A percentile compares a stretch with the other conserved stretches of the same genome.
phyloP scores from a whole-genome alignment of 2,797 vertebrate species.

The Platalea minor region DNA sequence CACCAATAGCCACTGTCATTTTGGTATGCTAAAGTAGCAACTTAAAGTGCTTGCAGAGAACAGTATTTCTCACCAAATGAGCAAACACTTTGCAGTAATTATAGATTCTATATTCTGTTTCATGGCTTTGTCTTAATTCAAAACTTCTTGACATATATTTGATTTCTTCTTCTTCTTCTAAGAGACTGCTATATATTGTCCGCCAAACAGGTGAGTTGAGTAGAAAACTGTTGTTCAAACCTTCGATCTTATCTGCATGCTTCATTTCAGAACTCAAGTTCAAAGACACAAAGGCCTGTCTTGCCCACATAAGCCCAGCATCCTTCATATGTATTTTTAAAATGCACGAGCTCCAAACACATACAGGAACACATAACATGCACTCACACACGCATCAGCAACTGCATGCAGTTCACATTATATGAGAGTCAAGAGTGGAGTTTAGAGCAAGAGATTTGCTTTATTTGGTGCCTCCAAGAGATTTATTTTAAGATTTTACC shows the following conservation, averaged over 20 bases:
- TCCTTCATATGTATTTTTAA: background rate
- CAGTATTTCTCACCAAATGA: background rate
- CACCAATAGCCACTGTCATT: background rate
- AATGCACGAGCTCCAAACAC: background rate
- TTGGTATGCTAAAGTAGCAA: background rate
- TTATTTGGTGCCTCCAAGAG: background rate
- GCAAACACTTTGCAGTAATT: background rate
- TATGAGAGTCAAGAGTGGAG: background rate
- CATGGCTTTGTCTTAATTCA: background rate
- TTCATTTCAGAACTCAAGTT: background rate
- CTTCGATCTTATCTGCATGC: background rate
- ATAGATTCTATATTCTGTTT: background rate
- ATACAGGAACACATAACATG: background rate
- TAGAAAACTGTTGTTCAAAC: background rate
- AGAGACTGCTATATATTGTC: background rate
- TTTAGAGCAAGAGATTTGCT: background rate
- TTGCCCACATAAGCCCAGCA: background rate
- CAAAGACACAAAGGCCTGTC: background rate
- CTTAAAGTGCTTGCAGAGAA: background rate
- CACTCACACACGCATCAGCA: background rate
- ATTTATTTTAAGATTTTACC: conserved; percentile 16
- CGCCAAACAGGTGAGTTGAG: accelerated
- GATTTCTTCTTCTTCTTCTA: background rate
- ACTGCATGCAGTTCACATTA: background rate
- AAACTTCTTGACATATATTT: background rate